Conservation (phyloP, 1,140 invertebrate genomes). For the Ooceraea biroi region DNA sequence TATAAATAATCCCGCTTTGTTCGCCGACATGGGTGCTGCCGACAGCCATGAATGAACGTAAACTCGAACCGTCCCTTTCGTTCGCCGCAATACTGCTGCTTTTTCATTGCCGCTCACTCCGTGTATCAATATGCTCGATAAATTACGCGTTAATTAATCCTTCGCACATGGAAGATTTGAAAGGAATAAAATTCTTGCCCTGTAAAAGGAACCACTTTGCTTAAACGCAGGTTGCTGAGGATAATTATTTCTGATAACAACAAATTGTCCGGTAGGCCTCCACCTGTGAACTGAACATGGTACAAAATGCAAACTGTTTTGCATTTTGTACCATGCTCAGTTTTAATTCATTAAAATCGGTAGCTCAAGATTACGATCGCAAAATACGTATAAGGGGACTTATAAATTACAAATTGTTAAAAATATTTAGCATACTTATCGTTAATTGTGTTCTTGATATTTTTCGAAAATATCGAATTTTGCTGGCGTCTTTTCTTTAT, state of each 20-base stretch:
- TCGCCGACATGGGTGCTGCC: slow-evolving; percentile 6
- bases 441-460: background rate
- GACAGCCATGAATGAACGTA: slow-evolving; percentile 54
- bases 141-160: slow-evolving; percentile 35
- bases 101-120: slow-evolving; percentile 40
- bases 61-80: slow-evolving; percentile 33
- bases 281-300: too few relatives aligned
- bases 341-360: slow-evolving; percentile 2
- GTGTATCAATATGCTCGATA: background rate
- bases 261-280: background rate
- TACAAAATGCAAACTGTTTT: too few relatives aligned
- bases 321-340: background rate
- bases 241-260: slow-evolving; percentile 8
- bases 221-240: background rate
- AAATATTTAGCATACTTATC: background rate
- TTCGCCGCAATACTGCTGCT: background rate
- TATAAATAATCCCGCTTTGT: slow-evolving; percentile 60
- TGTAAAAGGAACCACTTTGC: background rate
- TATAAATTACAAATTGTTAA: background rate
- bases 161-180: background rate
- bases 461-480: background rate
- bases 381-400: background rate
- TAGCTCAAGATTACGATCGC: background rate
- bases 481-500: background rate
- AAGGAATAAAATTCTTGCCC: background rate